phyloP scores from a whole-genome alignment of 2,888 invertebrate genomes.

The Agriotes lineatus region DNA sequence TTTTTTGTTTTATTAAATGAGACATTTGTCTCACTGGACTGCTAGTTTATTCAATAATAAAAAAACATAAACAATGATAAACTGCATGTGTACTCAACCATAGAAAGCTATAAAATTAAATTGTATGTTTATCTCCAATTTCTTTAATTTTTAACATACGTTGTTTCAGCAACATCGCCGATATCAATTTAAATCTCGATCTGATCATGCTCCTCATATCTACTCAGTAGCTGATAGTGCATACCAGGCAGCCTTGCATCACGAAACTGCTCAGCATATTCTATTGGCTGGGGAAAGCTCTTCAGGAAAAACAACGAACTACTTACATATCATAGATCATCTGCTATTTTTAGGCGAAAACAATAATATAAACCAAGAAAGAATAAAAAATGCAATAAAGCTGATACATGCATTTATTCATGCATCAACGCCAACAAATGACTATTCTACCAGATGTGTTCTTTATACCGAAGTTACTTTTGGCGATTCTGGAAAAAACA shows the following conservation, averaged over 20 bases:
- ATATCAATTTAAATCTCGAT: slow-evolving; percentile 87
- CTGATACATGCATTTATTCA: slow-evolving; percentile 85
- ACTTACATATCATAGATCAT: slow-evolving; percentile 83
- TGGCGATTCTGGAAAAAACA: slow-evolving; percentile 85
- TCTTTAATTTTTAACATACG: too few species aligned
- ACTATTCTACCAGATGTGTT: slow-evolving; percentile 87
- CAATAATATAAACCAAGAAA: slow-evolving; percentile 73
- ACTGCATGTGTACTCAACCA: too few species aligned
- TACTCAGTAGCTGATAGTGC: slow-evolving; percentile 91
- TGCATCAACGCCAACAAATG: slow-evolving; percentile 87
- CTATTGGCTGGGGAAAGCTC: slow-evolving; percentile 91
- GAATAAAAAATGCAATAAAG: slow-evolving; percentile 76
- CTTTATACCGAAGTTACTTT: slow-evolving; percentile 86
- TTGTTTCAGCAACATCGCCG: slow-evolving; percentile 79
- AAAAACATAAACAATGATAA: too few species aligned
- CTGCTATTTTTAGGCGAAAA: slow-evolving; percentile 85
- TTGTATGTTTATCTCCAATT: too few species aligned
- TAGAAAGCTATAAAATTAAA: too few species aligned
- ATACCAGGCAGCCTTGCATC: slow-evolving; percentile 91
- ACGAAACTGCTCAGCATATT: slow-evolving; percentile 87
- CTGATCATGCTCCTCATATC: slow-evolving; percentile 91
- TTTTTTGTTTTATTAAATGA: too few species aligned
- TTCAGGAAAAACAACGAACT: slow-evolving; percentile 91
- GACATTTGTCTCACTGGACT: too few species aligned
- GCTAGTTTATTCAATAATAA: too few species aligned